A percentile compares a stretch with the other conserved stretches of the same genome.
Conservation (phyloP, 2,888 invertebrate species). For the Melitaea athalia region DNA sequence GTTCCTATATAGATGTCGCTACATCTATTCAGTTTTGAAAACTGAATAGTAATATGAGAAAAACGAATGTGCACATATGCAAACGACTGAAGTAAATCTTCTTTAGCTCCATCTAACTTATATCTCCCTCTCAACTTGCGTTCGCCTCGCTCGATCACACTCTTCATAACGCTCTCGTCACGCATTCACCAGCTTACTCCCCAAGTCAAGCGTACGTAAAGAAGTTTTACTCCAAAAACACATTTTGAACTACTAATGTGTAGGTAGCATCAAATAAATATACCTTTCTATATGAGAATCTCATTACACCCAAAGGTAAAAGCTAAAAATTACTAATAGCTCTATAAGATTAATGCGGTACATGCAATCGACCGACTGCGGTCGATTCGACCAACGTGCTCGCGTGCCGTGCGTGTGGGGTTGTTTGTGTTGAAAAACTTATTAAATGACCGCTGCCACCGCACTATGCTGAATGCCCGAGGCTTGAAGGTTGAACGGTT, state of each 20-base stretch:
- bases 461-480: constrained; percentile 40
- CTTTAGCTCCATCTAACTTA: no score
- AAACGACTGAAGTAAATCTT: no score
- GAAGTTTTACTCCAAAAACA: no score
- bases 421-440: constrained; percentile 74
- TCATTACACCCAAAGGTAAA: background rate
- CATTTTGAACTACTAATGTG: no score
- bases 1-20: no score
- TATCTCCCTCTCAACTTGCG: no score
- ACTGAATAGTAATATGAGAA: background rate
- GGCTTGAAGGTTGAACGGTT: constrained; percentile 38
- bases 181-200: no score
- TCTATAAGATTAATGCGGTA: constrained; percentile 28
- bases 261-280: no score
- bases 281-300: background rate
- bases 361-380: constrained; percentile 47
- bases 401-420: constrained; percentile 55
- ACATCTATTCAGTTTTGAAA: no score
- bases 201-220: no score
- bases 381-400: constrained; percentile 57
- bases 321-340: constrained; percentile 6
- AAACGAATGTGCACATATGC: background rate
- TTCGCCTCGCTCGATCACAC: no score
- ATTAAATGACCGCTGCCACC: constrained; percentile 57
- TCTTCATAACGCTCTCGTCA: no score